Evolutionary conservation across 2,797 vertebrate genomes (phyloP).

Genomic region (Hoplostethus atlanticus): DNA sequence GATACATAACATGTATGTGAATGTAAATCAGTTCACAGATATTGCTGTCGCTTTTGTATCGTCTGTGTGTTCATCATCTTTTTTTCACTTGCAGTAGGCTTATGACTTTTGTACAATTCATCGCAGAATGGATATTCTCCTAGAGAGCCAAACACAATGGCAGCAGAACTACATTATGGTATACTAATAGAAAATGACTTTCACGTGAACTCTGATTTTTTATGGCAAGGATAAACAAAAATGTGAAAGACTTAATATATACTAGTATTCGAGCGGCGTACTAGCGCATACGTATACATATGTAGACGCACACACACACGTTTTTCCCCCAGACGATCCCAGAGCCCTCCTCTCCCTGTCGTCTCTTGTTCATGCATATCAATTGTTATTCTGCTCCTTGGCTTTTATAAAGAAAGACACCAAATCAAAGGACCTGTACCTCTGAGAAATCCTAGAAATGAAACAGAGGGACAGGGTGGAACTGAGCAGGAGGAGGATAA

Average conservation of each 20-base stretch:
- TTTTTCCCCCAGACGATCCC: conserved; percentile 20
- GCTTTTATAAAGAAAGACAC: conserved; percentile 58
- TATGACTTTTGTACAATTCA: conserved; percentile 17
- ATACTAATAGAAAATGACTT: conserved; percentile 42
- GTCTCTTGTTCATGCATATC: conserved; percentile 40
- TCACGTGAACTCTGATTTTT: conserved; percentile 24
- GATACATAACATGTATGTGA: conserved; percentile 56
- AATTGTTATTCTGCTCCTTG: conserved; percentile 60
- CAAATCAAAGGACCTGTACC: conserved; percentile 54
- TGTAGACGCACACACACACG: too few species aligned
- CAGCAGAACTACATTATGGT: not conserved
- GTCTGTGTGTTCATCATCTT: conserved; percentile 29
- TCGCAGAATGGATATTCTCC: conserved; percentile 20
- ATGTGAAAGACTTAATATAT: conserved; percentile 49
- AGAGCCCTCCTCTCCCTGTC: conserved; percentile 19
- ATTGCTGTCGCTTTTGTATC: conserved; percentile 46
- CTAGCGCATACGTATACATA: conserved; percentile 7
- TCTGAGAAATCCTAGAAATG: conserved; percentile 54
- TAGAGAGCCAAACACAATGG: conserved; percentile 21
- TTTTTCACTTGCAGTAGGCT: not conserved
- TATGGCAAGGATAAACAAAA: conserved; percentile 35
- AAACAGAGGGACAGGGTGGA: conserved; percentile 33
- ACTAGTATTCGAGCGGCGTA: conserved; percentile 12
- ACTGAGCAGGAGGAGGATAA: conserved; percentile 13
- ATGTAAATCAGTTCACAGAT: conserved; percentile 66